Evolutionary conservation across 2,797 vertebrate genomes (phyloP).

Genomic region (Brotula barbata): DNA sequence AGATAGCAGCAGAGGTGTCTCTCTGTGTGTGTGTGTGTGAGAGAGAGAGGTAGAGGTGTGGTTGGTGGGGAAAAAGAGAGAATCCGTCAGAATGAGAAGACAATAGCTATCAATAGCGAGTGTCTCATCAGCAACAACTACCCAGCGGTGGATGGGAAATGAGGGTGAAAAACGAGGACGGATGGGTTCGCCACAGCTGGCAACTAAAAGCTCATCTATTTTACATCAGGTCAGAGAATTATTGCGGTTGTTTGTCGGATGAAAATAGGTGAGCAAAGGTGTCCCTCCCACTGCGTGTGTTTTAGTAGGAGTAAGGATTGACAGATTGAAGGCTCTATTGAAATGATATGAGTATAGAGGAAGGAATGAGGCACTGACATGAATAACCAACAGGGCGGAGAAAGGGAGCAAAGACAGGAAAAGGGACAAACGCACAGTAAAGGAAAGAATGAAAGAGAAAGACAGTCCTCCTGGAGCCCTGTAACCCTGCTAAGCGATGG

Average conservation of each 20-base stretch:
- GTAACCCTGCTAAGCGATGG: conserved; percentile 24
- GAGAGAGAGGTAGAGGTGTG: conserved; percentile 17
- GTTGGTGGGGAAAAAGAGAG: conserved; percentile 17
- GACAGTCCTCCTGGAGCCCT: conserved; percentile 14
- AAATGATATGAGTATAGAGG: conserved; percentile 69
- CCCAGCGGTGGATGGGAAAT: conserved; percentile 49
- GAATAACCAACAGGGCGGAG: conserved; percentile 58
- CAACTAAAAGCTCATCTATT: conserved; percentile 48
- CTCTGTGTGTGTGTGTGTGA: conserved; percentile 31
- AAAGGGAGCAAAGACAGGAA: conserved; percentile 26
- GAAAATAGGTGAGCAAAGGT: conserved; percentile 45
- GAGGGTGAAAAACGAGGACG: conserved; percentile 53
- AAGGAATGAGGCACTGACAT: conserved; percentile 51
- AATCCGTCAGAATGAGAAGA: conserved; percentile 43
- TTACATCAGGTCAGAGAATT: conserved; percentile 52
- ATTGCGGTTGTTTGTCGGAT: conserved; percentile 49
- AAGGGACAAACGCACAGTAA: conserved; percentile 1
- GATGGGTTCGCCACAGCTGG: conserved; percentile 54
- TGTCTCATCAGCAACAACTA: conserved; percentile 56
- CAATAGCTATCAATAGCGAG: conserved; percentile 52
- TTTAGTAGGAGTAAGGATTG: conserved; percentile 53
- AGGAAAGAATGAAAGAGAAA: conserved; percentile 10
- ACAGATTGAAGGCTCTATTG: conserved; percentile 78
- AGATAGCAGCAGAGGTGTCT: conserved; percentile 36
- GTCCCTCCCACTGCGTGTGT: conserved; percentile 45